Base-by-base conservation (phyloP, 2,113 vertebrate genomes). In the Alethe diademata region DNA sequence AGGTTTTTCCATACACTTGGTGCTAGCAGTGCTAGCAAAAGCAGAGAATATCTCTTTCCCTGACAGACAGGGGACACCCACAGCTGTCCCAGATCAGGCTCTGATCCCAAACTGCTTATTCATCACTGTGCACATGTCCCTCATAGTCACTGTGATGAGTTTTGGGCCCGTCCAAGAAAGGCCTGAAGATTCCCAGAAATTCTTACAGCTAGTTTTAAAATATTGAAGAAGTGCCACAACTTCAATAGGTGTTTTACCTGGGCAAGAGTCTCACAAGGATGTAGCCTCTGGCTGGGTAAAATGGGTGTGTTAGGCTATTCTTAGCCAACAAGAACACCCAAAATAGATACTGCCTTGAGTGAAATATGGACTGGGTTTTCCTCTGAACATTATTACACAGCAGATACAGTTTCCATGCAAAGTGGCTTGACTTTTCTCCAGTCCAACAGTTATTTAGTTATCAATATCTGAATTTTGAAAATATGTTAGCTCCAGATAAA, bases 101-200 rank as follows among this genome's bases (percentile, higher is more conserved):
- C 22, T 25, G 50, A 73, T 74, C 56, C 12, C 69, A 66, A 48
- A 54, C 38, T 70, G 2, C 25, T 23, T 19, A 22, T 43, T 92
- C 35, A 20, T 36, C 1, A 0, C 20, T 65, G 38, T 54, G 62
- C 15, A 25, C 0, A 0, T 67, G 20, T 25, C 26, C 4, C 29
- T 65, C 0, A 0, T 33, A 70, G 58, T 65, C 6, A 12, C 22
- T 33, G 35, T 2, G 1, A 29, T 2, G 5, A 78, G 8, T 73
- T 87, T 60, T 65, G 36, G 73, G n/a, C 23, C 0, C 0, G 9
- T 76, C 29, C 43, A 64, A 82, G 48, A 86, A 79, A 74, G 35
- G 33, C 14, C 35, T 60, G 42, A 36, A 78, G 40, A 78, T 73
- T 35, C 31, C 18, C 17, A 70, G 36, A 86, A 91, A 74, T 20